Percentiles rank a stretch among this genome's conserved stretches.
phyloP scores from a whole-genome alignment of 2,888 invertebrate genomes.

The Eupithecia pulchellata region DNA sequence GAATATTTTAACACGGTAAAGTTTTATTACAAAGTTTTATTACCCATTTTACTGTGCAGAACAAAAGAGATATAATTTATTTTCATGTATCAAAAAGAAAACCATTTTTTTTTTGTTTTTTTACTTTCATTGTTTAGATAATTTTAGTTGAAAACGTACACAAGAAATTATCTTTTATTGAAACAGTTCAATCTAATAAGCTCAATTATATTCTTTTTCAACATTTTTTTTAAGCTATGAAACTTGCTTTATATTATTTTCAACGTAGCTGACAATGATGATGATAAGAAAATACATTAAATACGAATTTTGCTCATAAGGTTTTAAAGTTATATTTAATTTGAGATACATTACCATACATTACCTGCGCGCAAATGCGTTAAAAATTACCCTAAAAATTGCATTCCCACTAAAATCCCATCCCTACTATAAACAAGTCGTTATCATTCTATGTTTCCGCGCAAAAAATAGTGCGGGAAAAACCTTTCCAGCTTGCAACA shows the following conservation, averaged over 20 bases:
- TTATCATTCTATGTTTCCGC: slow-evolving; percentile 67
- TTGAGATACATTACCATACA: neutral
- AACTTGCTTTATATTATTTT: neutral
- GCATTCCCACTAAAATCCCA: slow-evolving; percentile 42
- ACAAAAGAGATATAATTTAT: neutral
- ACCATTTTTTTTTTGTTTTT: neutral
- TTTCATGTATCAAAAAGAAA: neutral
- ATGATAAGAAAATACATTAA: neutral
- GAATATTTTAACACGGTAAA: neutral
- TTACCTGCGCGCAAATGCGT: neutral
- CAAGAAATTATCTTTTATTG: neutral
- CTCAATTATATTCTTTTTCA: neutral
- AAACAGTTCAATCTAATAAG: too few relatives aligned
- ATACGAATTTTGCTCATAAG: neutral
- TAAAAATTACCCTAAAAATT: slow-evolving; percentile 15
- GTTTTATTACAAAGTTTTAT: neutral
- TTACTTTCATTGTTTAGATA: neutral
- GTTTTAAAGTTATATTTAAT: neutral
- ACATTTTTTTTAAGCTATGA: too few relatives aligned
- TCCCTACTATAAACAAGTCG: slow-evolving; percentile 55
- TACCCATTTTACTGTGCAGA: neutral
- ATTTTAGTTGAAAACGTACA: neutral
- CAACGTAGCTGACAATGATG: neutral
- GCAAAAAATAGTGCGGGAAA: slow-evolving; percentile 48
- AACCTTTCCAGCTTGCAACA: slow-evolving; percentile 33